Base-by-base conservation (phyloP, 2,113 vertebrate species). In the Tursiops truncatus region DNA sequence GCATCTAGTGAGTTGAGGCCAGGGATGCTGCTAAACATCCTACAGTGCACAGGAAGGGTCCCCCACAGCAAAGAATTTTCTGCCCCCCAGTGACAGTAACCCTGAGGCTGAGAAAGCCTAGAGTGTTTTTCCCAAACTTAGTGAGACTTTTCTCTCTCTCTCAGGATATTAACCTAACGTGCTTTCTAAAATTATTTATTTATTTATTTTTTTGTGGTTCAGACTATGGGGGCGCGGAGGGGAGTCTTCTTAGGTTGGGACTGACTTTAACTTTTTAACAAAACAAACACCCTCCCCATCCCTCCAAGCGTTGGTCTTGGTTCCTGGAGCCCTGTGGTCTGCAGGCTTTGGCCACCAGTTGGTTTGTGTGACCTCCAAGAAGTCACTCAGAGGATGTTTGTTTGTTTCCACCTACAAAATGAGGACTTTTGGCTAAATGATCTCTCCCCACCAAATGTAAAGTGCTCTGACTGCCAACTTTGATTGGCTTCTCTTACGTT, bases 261-360 rank as follows among this genome's bases (percentile, higher is more conserved):
- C 50, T 8, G 65, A 81, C 33, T 68, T 65, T 73, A 70, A n/a
- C 71, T 65, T 95, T 74, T 76, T 67, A 96, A 41, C 6, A 80
- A 84, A 73, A 83, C 53, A 71, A 68, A 84, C 12, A n/a, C 18
- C 26, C 33, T 53, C 1, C 36, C 33, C 21, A 21, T 26, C 2
- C 33, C 21, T 25, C 1, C 8, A 23, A 56, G 41, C 70, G 6
- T 41, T 20, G 88, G 25, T 10, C 74, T 90, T 86, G 92, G 70
- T 88, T 56, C 95, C 0, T 0, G 23, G 94, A 98, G 96, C 92
- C 95, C 96, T 88, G 91, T 91, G 76, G 79, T 92, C 85, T 41
- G 8, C 31, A 4, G 9, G 67, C 60, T 58, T 81, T 83, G 0
- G 3, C 65, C 11, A 5, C 90, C 95, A 28, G 74, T 96, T 18